These are phyloP conservation scores for Penaeus vannamei DNA, from an alignment of 1,140 invertebrate species.

Conservation along the genomic window DNA sequence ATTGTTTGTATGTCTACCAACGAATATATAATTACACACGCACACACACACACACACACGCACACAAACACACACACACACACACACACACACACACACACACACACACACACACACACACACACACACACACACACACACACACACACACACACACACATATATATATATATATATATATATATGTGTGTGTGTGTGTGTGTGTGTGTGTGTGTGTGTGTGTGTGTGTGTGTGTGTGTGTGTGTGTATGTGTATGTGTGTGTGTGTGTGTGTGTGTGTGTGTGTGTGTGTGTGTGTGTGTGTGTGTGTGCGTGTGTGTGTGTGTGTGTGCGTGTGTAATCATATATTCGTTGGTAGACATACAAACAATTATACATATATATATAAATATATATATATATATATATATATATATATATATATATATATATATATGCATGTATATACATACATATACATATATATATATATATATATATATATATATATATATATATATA, in stretches of 20 bases:
- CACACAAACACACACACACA: no score
- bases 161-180: background rate
- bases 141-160: background rate
- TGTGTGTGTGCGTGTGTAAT: background rate
- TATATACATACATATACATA: conserved; percentile 29
- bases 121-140: background rate
- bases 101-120: background rate
- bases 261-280: conserved; percentile 26
- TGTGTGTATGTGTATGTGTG: conserved; percentile 32
- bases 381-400: conserved; percentile 24
- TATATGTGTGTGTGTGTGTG: conserved; percentile 24
- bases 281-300: conserved; percentile 19
- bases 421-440: conserved; percentile 41
- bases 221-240: conserved; percentile 26
- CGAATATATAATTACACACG: no score
- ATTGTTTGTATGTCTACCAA: no score
- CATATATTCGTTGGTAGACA: conserved; percentile 19
- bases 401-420: conserved; percentile 17
- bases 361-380: background rate
- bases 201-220: conserved; percentile 28
- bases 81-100: no score
- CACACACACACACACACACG: no score
- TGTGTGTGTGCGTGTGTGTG: conserved; percentile 13
- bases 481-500: conserved; percentile 44
- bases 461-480: conserved; percentile 29